A percentile compares a stretch with the other conserved stretches of the same genome.
These are phyloP conservation scores for Trachymyrmex septentrionalis DNA, from an alignment of 1,140 invertebrate species.

Conservation along the genomic window DNA sequence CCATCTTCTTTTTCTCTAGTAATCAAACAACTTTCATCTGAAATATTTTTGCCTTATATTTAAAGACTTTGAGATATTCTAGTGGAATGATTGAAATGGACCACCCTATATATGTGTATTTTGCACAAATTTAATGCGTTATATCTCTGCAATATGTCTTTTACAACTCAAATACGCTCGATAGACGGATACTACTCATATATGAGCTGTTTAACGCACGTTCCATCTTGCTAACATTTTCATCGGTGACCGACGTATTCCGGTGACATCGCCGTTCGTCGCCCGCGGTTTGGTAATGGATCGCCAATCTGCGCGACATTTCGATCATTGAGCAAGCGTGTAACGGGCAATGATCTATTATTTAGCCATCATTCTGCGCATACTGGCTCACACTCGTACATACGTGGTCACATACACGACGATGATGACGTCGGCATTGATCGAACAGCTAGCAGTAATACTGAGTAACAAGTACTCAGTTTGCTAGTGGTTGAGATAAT, in stretches of 20 bases:
- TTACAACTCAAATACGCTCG: slow-evolving; percentile 1
- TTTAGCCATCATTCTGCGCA: slow-evolving; percentile 55
- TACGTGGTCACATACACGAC: not conserved
- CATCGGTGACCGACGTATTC: slow-evolving; percentile 52
- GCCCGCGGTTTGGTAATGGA: slow-evolving; percentile 63
- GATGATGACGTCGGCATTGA: slow-evolving; percentile 27
- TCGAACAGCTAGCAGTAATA: slow-evolving; percentile 44
- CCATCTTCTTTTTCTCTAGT: too few relatives aligned
- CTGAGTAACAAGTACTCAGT: slow-evolving; percentile 24
- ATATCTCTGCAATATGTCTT: not conserved
- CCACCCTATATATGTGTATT: too few relatives aligned
- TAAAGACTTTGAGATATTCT: too few relatives aligned
- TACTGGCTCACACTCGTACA: not conserved
- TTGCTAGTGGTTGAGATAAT: slow-evolving; percentile 9
- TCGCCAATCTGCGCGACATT: slow-evolving; percentile 57
- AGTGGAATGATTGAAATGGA: too few relatives aligned
- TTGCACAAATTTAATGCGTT: not conserved
- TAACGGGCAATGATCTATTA: slow-evolving; percentile 54
- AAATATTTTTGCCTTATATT: too few relatives aligned
- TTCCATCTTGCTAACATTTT: slow-evolving; percentile 63
- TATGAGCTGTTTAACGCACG: slow-evolving; percentile 25
- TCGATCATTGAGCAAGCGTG: slow-evolving; percentile 60
- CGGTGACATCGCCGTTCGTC: slow-evolving; percentile 53
- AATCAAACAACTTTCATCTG: too few relatives aligned
- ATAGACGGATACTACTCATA: not conserved